These are phyloP conservation scores for Zeuzera pyrina DNA, from an alignment of 2,888 invertebrate genomes.

Conservation along the genomic window DNA sequence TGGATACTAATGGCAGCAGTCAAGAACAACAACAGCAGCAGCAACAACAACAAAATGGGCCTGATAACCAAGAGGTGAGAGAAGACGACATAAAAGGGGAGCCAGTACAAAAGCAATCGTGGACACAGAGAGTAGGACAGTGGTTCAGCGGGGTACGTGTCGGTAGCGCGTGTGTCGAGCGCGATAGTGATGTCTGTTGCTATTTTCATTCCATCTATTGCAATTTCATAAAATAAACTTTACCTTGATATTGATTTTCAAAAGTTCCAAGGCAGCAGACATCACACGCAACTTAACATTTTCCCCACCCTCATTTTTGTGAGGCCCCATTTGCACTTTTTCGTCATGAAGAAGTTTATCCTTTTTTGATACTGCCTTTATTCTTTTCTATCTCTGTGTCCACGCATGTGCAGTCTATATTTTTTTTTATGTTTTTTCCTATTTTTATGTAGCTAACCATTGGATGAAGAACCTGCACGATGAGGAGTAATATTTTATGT, in stretches of 20 bases:
- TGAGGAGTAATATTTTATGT: no score
- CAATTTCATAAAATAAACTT: slow-evolving; percentile 26
- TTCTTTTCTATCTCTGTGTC: slow-evolving; percentile 53
- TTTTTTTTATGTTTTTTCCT: slow-evolving; percentile 20
- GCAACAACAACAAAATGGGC: slow-evolving; percentile 54
- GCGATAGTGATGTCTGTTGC: slow-evolving; percentile 32
- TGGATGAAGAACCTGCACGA: no score
- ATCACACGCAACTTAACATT: slow-evolving; percentile 44
- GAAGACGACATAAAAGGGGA: slow-evolving; percentile 56
- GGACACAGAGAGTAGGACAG: slow-evolving; percentile 81
- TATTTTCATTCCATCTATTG: no score
- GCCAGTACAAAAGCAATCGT: slow-evolving; percentile 73
- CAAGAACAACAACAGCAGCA: no score
- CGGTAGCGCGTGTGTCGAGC: slow-evolving; percentile 77
- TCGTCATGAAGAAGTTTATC: slow-evolving; percentile 10
- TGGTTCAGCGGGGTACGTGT: slow-evolving; percentile 81
- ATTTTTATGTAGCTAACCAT: slow-evolving; percentile 31
- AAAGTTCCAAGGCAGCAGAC: slow-evolving; percentile 64
- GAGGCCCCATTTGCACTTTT: slow-evolving; percentile 69
- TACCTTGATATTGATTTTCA: background rate
- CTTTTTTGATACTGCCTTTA: slow-evolving; percentile 17
- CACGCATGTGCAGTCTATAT: slow-evolving; percentile 63
- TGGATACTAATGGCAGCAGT: slow-evolving; percentile 67
- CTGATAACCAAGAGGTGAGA: slow-evolving; percentile 67
- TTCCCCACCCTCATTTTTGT: slow-evolving; percentile 56